Evolutionary conservation across 2,113 vertebrate genomes (phyloP).

Genomic region (Cephalopholis sonnerati): DNA sequence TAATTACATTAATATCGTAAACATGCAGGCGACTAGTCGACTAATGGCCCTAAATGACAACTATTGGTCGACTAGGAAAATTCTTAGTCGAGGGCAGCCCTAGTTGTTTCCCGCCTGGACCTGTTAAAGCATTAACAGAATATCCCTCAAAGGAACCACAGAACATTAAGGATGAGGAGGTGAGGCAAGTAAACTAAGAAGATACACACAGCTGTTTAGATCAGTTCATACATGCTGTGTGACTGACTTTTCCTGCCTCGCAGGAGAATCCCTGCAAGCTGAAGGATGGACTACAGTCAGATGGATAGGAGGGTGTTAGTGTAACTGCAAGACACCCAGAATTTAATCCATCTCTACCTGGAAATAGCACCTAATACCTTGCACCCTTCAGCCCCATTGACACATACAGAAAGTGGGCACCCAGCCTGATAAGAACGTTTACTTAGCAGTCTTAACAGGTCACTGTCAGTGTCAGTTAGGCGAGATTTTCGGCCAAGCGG

Average conservation of each 20-base stretch:
- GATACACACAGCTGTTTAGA: constrained; percentile 11
- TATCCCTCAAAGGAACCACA: background rate
- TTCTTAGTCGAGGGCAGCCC: too few species aligned
- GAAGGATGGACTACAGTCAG: constrained; percentile 2
- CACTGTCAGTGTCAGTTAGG: constrained; percentile 40
- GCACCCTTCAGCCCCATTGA: background rate
- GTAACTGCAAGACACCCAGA: background rate
- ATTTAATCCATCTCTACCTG: constrained; percentile 21
- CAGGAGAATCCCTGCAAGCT: background rate
- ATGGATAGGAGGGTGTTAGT: background rate
- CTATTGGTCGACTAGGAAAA: too few species aligned
- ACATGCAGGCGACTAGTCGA: too few species aligned
- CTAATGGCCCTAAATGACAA: too few species aligned
- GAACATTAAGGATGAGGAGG: background rate
- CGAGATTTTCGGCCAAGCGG: constrained; percentile 21
- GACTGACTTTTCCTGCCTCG: background rate
- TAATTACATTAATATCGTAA: too few species aligned
- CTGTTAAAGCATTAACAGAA: too few species aligned
- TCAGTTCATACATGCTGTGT: background rate
- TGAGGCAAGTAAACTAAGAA: background rate
- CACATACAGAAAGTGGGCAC: constrained; percentile 28
- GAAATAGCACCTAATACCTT: constrained; percentile 18
- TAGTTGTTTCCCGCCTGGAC: too few species aligned
- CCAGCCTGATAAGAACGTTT: constrained; percentile 27
- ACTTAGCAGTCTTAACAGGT: constrained; percentile 32